These are phyloP conservation scores for Liodrosophila aerea DNA, from an alignment of 2,888 invertebrate species.

Conservation along the genomic window DNA sequence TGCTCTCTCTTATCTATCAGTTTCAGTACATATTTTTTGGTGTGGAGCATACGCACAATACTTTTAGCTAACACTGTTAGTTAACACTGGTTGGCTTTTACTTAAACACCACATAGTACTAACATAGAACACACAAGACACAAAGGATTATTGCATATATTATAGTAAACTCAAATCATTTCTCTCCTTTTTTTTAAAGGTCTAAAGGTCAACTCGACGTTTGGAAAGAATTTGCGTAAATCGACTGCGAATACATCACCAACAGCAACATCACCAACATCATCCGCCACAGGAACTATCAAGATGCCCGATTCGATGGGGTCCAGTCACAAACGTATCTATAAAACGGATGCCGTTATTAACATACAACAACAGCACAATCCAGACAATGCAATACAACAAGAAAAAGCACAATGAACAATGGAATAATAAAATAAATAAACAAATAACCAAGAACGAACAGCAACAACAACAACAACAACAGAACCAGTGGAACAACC, in stretches of 20 bases:
- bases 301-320: too few species aligned
- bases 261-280: conserved; percentile 18
- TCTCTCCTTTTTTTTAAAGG: conserved; percentile 55
- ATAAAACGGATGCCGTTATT: conserved; percentile 70
- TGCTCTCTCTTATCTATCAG: neutral
- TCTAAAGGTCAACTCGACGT: conserved; percentile 78
- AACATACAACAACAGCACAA: conserved; percentile 58
- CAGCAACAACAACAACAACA: conserved; percentile 53
- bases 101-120: conserved; percentile 19
- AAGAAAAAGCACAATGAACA: conserved; percentile 74
- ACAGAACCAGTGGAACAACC: conserved; percentile 83
- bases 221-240: conserved; percentile 79
- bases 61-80: conserved; percentile 2
- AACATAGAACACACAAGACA: conserved; percentile 16
- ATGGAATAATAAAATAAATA: conserved; percentile 33
- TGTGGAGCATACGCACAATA: conserved; percentile 23
- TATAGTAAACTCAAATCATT: neutral
- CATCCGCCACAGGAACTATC: conserved; percentile 14
- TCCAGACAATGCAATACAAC: conserved; percentile 41
- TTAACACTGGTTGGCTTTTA: conserved; percentile 31
- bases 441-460: conserved; percentile 51
- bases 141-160: too few species aligned
- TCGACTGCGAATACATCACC: conserved; percentile 56
- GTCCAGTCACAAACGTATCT: conserved; percentile 62
- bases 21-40: conserved; percentile 13